These are phyloP conservation scores for Glaucomys volans DNA, from an alignment of 2,113 vertebrate species.

Conservation along the genomic window DNA sequence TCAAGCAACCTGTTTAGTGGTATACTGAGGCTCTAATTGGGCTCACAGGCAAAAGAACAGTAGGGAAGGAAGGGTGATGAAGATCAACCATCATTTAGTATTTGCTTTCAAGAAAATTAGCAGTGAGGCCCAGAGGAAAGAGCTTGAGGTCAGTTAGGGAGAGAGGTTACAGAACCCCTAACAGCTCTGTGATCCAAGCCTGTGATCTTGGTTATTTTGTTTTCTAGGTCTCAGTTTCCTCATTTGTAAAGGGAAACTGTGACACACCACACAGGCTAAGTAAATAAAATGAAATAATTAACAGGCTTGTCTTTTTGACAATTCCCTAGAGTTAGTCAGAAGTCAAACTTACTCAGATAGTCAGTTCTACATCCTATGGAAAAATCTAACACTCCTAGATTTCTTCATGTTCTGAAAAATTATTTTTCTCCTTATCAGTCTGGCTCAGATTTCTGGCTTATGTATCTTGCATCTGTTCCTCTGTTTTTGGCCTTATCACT, in stretches of 20 bases:
- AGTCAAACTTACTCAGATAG: background rate
- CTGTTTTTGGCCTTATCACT: conserved; percentile 44
- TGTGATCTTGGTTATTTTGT: background rate
- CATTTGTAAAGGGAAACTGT: background rate
- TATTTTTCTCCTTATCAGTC: background rate
- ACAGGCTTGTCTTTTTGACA: background rate
- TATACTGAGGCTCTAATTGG: background rate
- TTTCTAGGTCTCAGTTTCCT: background rate
- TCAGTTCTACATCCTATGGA: background rate
- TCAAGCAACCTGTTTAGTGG: background rate
- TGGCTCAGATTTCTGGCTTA: conserved; percentile 57
- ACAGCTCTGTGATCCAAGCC: background rate
- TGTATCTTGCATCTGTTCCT: conserved; percentile 30
- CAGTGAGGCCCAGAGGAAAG: background rate
- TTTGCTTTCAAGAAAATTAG: background rate
- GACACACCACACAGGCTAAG: background rate
- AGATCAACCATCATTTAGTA: background rate
- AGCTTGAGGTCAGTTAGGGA: background rate
- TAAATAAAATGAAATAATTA: background rate
- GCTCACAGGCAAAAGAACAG: background rate
- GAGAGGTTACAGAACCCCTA: background rate
- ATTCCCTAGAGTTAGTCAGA: background rate
- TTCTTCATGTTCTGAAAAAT: conserved; percentile 27
- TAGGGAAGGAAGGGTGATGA: rapidly evolving
- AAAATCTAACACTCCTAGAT: background rate